These are phyloP conservation scores for Bellardia pandia DNA, from an alignment of 2,888 invertebrate species.

Conservation along the genomic window DNA sequence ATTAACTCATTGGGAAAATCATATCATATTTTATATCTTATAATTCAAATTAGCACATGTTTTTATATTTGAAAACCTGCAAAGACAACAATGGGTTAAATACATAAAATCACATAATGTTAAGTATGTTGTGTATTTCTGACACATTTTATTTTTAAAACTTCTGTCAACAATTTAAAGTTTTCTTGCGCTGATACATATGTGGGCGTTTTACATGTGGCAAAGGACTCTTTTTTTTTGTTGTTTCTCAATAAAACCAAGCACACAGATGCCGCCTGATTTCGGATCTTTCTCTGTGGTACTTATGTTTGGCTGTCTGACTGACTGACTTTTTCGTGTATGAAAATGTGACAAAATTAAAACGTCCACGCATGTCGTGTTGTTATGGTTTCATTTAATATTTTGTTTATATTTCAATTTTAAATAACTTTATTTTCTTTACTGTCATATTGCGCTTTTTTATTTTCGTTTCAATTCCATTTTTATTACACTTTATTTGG, in stretches of 20 bases:
- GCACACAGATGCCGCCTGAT: slow-evolving; percentile 18
- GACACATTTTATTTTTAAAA: slow-evolving; percentile 11
- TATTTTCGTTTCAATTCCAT: slow-evolving; percentile 8
- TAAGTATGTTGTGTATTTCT: slow-evolving; percentile 12
- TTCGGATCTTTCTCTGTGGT: background rate
- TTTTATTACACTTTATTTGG: background rate
- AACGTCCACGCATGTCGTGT: slow-evolving; percentile 46
- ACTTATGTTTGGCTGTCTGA: background rate
- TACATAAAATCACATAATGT: background rate
- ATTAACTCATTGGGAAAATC: too few relatives aligned
- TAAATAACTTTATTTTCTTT: slow-evolving; percentile 28
- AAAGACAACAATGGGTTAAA: background rate
- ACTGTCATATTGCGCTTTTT: background rate
- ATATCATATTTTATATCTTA: too few relatives aligned
- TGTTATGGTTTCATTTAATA: slow-evolving; percentile 8
- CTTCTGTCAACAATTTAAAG: slow-evolving; percentile 17
- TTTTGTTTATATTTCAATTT: background rate
- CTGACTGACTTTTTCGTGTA: background rate
- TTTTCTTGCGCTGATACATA: background rate
- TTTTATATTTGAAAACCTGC: too few relatives aligned
- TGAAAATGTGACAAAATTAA: slow-evolving; percentile 47
- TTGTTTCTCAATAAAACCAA: background rate
- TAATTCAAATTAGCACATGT: too few relatives aligned
- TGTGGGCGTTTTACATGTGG: slow-evolving; percentile 44
- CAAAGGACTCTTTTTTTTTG: slow-evolving; percentile 18